Percentiles rank a stretch among this genome's conserved stretches.
These are phyloP conservation scores for Harmothoe impar DNA, from an alignment of 2,888 invertebrate genomes.

Conservation along the genomic window DNA sequence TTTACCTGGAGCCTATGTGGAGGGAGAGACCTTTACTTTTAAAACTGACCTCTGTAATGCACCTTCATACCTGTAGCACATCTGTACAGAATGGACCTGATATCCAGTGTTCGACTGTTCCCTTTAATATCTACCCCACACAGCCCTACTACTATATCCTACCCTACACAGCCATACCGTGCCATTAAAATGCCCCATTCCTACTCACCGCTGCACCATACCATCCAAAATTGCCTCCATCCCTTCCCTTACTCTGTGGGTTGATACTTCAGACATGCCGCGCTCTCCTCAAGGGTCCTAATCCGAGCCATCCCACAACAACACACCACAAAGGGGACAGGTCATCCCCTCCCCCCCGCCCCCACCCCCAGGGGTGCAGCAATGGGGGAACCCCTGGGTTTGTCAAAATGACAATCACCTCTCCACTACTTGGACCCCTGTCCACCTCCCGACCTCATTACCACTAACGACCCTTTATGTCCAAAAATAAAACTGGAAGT, in stretches of 20 bases:
- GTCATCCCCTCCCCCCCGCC: neutral
- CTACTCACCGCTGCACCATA: no score
- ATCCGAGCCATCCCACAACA: neutral
- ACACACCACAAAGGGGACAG: neutral
- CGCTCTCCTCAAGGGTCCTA: neutral
- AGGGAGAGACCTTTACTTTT: no score
- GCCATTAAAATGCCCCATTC: no score
- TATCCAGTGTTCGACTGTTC: no score
- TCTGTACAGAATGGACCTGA: no score
- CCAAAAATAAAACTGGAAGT: conserved; percentile 27
- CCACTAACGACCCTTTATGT: neutral
- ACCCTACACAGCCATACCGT: no score
- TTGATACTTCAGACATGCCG: neutral
- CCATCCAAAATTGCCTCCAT: neutral
- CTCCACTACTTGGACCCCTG: neutral
- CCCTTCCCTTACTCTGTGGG: neutral
- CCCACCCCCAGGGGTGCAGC: no score
- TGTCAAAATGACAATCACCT: neutral
- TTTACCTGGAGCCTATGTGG: no score
- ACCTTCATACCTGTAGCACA: no score
- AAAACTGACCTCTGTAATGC: no score
- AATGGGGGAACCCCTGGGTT: neutral
- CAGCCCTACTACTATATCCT: no score
- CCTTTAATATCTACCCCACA: no score
- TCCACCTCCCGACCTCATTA: conserved; percentile 29